phyloP scores from a whole-genome alignment of 1,140 invertebrate genomes.

The Brachionus plicatilis region DNA sequence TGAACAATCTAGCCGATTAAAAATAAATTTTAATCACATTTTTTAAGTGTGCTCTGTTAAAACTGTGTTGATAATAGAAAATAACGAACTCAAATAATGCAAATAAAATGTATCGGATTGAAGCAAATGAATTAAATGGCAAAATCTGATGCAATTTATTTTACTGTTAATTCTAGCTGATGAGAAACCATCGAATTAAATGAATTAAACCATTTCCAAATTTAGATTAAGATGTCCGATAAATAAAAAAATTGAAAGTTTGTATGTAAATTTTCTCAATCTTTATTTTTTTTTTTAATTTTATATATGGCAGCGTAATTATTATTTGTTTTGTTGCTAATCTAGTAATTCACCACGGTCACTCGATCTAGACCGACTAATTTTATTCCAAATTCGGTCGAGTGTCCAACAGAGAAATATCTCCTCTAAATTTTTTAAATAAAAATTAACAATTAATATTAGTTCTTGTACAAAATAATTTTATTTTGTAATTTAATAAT shows the following conservation, averaged over 20 bases:
- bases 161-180: background rate
- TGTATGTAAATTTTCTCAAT: slow-evolving; percentile 22
- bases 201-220: background rate
- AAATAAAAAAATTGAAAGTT: background rate
- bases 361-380: background rate
- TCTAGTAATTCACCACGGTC: background rate
- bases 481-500: background rate
- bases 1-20: background rate
- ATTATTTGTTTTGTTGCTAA: background rate
- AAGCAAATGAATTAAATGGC: background rate
- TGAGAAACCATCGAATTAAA: background rate
- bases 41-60: background rate
- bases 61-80: background rate
- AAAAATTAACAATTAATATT: background rate
- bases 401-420: background rate
- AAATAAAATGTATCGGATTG: background rate
- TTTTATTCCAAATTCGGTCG: background rate
- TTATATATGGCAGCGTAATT: background rate
- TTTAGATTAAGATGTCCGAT: background rate
- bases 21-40: background rate
- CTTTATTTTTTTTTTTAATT: background rate
- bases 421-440: background rate
- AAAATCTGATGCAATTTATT: background rate
- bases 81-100: background rate
- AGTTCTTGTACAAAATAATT: background rate